A percentile compares a stretch with the other conserved stretches of the same genome.
Evolutionary conservation across 1,140 invertebrate genomes (phyloP).

Genomic region (Delia radicum): DNA sequence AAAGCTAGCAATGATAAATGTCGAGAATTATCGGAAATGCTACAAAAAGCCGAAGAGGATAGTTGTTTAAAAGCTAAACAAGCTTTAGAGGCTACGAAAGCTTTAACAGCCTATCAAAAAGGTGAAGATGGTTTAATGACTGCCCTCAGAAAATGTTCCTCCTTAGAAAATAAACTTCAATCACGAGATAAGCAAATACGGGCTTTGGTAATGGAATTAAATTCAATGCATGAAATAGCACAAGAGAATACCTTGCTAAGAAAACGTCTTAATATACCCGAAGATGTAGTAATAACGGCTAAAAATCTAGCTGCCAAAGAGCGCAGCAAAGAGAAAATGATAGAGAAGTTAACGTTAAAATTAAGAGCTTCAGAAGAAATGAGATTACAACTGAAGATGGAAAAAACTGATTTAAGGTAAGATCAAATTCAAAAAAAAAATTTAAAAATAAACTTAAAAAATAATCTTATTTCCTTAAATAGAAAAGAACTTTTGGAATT

Average conservation of each 20-base stretch:
- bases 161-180: slow-evolving; percentile 45
- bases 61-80: slow-evolving; percentile 52
- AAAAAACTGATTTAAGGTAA: slow-evolving; percentile 49
- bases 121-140: slow-evolving; percentile 48
- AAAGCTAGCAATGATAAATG: slow-evolving; percentile 34
- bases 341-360: slow-evolving; percentile 48
- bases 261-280: slow-evolving; percentile 44
- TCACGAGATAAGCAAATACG: slow-evolving; percentile 47
- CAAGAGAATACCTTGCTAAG: slow-evolving; percentile 49
- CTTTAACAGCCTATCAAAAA: slow-evolving; percentile 45
- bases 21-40: slow-evolving; percentile 45
- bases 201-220: slow-evolving; percentile 45
- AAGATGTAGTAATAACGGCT: slow-evolving; percentile 45
- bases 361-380: slow-evolving; percentile 51
- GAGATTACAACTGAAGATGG: slow-evolving; percentile 49
- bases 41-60: slow-evolving; percentile 50
- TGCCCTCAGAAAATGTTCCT: slow-evolving; percentile 42
- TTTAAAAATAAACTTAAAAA: no score
- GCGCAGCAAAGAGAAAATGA: slow-evolving; percentile 52
- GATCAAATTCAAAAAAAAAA: neutral
- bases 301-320: slow-evolving; percentile 48
- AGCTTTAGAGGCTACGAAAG: slow-evolving; percentile 44
- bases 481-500: slow-evolving; percentile 23
- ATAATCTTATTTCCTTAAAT: neutral
- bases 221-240: slow-evolving; percentile 45